A percentile compares a stretch with the other conserved stretches of the same genome.
These are phyloP conservation scores for Neoaliturus tenellus DNA, from an alignment of 2,888 invertebrate genomes.

Conservation along the genomic window DNA sequence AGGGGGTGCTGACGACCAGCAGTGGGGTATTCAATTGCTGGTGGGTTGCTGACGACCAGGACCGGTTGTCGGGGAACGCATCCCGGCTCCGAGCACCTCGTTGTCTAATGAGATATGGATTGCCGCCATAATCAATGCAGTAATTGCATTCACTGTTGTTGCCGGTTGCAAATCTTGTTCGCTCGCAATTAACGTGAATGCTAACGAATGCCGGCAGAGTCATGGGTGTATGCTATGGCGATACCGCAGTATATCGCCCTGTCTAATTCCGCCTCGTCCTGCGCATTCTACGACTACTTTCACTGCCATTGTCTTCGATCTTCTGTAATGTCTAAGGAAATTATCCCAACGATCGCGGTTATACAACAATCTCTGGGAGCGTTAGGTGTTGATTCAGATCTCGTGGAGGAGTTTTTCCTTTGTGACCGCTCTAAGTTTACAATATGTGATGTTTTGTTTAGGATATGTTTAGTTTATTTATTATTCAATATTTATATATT, in stretches of 20 bases:
- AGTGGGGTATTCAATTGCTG: neutral
- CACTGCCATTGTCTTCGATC: neutral
- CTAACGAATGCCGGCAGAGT: constrained; percentile 33
- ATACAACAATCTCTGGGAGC: too few species aligned
- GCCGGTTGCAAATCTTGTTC: constrained; percentile 50
- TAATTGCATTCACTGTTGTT: constrained; percentile 53
- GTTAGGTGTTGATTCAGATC: too few species aligned
- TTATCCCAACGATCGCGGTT: neutral
- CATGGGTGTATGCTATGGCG: neutral
- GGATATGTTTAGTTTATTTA: too few species aligned
- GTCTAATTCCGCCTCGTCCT: neutral
- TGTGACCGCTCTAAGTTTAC: too few species aligned
- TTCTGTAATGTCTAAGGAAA: neutral
- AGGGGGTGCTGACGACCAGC: too few species aligned
- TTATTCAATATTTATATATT: too few species aligned
- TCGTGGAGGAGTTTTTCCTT: too few species aligned
- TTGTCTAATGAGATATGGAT: constrained; percentile 53
- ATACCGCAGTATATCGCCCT: neutral
- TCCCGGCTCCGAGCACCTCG: constrained; percentile 29
- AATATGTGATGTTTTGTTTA: too few species aligned
- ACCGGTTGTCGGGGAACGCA: neutral
- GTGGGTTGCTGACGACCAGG: neutral
- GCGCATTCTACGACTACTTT: neutral
- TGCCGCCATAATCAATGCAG: constrained; percentile 51
- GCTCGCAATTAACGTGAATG: constrained; percentile 46